These are phyloP conservation scores for Ifrita kowaldi DNA, from an alignment of 2,113 vertebrate species.

Conservation along the genomic window DNA sequence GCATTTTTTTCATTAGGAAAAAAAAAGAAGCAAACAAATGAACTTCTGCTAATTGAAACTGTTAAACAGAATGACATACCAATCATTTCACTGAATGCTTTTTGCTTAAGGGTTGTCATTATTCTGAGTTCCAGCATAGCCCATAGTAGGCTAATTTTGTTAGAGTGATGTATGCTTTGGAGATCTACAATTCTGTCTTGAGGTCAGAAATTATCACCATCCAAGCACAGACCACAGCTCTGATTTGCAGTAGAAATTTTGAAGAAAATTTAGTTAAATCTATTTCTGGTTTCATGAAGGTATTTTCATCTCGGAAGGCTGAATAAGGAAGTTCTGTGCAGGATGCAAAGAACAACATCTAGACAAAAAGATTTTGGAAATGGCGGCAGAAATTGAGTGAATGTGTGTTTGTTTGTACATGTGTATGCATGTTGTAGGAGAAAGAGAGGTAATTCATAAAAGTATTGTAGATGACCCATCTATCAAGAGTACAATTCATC, in stretches of 20 bases:
- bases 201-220: neutral
- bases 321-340: neutral
- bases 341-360: neutral
- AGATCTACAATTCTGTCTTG: neutral
- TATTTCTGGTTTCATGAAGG: neutral
- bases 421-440: neutral
- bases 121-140: neutral
- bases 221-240: neutral
- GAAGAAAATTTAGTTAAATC: conserved; percentile 7
- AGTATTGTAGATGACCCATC: neutral
- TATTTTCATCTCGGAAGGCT: conserved; percentile 4
- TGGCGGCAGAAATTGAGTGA: neutral
- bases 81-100: neutral
- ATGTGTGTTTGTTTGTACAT: neutral
- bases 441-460: neutral
- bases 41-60: neutral
- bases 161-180: neutral
- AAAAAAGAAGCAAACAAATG: neutral
- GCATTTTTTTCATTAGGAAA: neutral
- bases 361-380: neutral
- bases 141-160: neutral
- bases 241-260: neutral
- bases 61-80: neutral
- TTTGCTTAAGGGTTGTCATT: neutral
- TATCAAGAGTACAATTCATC: neutral